These are phyloP conservation scores for Phalera bucephala DNA, from an alignment of 2,888 invertebrate genomes.

Conservation along the genomic window DNA sequence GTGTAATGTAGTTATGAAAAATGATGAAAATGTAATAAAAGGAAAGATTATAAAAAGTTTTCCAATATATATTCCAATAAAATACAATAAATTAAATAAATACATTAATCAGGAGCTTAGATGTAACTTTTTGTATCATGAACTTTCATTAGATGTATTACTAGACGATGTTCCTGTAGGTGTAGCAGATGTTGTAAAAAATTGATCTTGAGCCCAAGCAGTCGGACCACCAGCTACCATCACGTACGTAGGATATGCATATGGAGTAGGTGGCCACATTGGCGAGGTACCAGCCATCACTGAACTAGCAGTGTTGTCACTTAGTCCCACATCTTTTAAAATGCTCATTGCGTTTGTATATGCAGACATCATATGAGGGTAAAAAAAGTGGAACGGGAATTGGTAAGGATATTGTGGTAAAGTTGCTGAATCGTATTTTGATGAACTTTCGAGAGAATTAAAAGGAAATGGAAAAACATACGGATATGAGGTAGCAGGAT, in stretches of 20 bases:
- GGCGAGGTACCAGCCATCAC: slow-evolving; percentile 42
- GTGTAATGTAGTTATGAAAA: too few species aligned
- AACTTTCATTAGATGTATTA: not conserved
- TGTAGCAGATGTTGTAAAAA: slow-evolving; percentile 33
- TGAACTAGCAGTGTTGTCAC: slow-evolving; percentile 45
- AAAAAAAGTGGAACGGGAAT: slow-evolving; percentile 56
- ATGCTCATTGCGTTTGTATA: slow-evolving; percentile 57
- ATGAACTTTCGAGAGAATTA: slow-evolving; percentile 35
- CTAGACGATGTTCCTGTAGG: slow-evolving; percentile 22
- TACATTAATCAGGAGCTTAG: too few species aligned
- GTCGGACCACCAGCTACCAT: slow-evolving; percentile 69
- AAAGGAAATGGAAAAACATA: slow-evolving; percentile 41
- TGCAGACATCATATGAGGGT: slow-evolving; percentile 67
- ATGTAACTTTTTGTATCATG: too few species aligned
- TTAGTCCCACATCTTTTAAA: slow-evolving; percentile 52
- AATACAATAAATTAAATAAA: not conserved
- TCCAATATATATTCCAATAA: too few species aligned
- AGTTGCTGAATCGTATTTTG: slow-evolving; percentile 36
- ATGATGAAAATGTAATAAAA: too few species aligned
- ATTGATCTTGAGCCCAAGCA: slow-evolving; percentile 53
- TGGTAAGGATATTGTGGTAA: slow-evolving; percentile 45
- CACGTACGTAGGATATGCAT: slow-evolving; percentile 64
- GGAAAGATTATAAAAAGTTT: too few species aligned
- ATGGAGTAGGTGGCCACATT: slow-evolving; percentile 54
- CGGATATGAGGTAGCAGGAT: slow-evolving; percentile 41